These are phyloP conservation scores for Epinotia nisella DNA, from an alignment of 2,888 invertebrate species.

Conservation along the genomic window DNA sequence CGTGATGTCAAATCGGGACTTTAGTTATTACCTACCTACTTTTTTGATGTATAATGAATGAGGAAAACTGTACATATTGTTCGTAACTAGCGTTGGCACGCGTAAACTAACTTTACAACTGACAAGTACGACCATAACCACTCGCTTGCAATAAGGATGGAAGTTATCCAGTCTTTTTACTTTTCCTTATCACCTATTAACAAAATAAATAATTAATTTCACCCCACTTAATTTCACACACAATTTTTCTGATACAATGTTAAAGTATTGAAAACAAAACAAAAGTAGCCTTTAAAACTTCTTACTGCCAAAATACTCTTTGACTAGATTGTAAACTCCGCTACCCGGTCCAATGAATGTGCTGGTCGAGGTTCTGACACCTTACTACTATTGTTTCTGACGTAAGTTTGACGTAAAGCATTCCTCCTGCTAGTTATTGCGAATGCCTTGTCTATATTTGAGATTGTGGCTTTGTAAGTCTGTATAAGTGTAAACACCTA, in stretches of 20 bases:
- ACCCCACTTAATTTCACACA: too few species aligned
- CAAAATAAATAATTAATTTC: background rate
- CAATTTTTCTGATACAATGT: too few species aligned
- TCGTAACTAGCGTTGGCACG: background rate
- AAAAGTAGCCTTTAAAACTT: background rate
- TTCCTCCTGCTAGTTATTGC: too few species aligned
- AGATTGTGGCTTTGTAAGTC: too few species aligned
- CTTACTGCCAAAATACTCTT: background rate
- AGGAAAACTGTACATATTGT: background rate
- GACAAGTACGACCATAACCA: background rate
- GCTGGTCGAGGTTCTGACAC: too few species aligned
- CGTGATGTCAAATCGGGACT: background rate
- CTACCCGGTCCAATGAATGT: too few species aligned
- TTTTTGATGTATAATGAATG: background rate
- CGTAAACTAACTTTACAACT: background rate
- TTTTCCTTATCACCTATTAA: background rate
- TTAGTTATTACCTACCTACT: background rate
- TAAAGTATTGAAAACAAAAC: too few species aligned
- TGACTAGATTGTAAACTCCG: background rate
- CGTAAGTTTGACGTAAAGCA: too few species aligned
- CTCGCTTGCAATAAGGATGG: background rate
- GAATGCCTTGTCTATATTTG: too few species aligned
- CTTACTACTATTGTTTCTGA: too few species aligned
- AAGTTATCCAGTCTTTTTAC: background rate
- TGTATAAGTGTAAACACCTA: too few species aligned